Evolutionary conservation across 2,113 vertebrate species (phyloP).

Genomic region (Corythornis madagascariensis): DNA sequence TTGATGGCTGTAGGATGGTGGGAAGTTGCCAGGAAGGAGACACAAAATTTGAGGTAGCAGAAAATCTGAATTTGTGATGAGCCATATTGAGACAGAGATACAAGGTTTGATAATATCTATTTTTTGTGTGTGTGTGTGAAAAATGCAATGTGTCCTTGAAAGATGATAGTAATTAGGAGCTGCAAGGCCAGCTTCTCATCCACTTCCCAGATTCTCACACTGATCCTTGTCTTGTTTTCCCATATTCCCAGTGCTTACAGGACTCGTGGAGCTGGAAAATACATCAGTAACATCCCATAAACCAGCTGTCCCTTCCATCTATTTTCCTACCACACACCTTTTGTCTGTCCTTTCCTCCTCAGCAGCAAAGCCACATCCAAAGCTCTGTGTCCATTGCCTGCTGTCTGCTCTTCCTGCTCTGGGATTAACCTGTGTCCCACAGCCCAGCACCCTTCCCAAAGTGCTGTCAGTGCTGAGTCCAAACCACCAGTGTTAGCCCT

Average conservation of each 20-base stretch:
- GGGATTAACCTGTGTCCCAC: not conserved
- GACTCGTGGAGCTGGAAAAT: not conserved
- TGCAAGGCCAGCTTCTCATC: not conserved
- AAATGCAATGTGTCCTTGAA: not conserved
- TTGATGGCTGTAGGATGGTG: not conserved
- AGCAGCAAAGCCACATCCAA: not conserved
- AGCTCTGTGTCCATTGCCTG: not conserved
- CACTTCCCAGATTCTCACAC: not conserved
- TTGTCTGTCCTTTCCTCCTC: not conserved
- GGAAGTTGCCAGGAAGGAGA: not conserved
- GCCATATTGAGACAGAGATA: not conserved
- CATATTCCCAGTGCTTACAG: not conserved
- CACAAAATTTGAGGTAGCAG: not conserved
- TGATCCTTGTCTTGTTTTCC: not conserved
- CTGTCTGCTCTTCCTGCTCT: not conserved
- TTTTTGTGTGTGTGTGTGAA: not conserved
- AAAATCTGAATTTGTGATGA: not conserved
- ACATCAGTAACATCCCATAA: not conserved
- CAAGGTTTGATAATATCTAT: not conserved
- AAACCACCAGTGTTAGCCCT: accelerated
- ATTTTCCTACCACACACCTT: not conserved
- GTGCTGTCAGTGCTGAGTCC: not conserved
- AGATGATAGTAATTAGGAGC: not conserved
- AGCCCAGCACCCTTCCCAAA: not conserved
- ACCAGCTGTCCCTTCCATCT: not conserved